Evolutionary conservation across 2,888 invertebrate genomes (phyloP).

Genomic region (Drosophila incognita): DNA sequence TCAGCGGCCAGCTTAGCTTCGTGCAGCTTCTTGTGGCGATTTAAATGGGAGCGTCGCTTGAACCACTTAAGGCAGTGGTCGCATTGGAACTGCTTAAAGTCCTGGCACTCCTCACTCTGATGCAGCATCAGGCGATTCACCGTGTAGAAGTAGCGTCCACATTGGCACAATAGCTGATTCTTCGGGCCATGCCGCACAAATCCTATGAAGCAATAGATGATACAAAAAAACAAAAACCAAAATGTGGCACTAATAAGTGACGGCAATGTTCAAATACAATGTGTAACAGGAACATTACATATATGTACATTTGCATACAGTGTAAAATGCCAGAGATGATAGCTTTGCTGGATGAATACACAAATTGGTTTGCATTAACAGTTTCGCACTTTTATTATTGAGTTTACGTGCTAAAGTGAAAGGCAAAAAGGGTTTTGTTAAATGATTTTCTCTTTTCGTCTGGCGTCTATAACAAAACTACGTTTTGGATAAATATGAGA

Average conservation of each 20-base stretch:
- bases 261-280: slow-evolving; percentile 7
- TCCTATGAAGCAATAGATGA: slow-evolving; percentile 41
- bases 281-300: not conserved
- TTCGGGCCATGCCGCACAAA: slow-evolving; percentile 59
- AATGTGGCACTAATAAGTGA: slow-evolving; percentile 21
- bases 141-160: slow-evolving; percentile 85
- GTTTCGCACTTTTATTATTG: slow-evolving; percentile 34
- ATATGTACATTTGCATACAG: slow-evolving; percentile 4
- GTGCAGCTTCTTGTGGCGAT: slow-evolving; percentile 81
- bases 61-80: slow-evolving; percentile 80
- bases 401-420: slow-evolving; percentile 12
- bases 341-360: slow-evolving; percentile 60
- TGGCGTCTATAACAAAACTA: slow-evolving; percentile 28
- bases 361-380: slow-evolving; percentile 58
- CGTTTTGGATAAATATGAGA: slow-evolving; percentile 2
- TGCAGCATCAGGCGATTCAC: slow-evolving; percentile 76
- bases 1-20: slow-evolving; percentile 71
- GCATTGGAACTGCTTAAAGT: slow-evolving; percentile 78
- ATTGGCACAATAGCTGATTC: slow-evolving; percentile 83
- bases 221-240: slow-evolving; percentile 34
- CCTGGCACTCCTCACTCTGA: slow-evolving; percentile 79
- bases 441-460: slow-evolving; percentile 1
- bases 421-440: slow-evolving; percentile 27
- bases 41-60: slow-evolving; percentile 82
- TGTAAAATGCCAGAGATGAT: slow-evolving; percentile 30